phyloP scores from a whole-genome alignment of 1,140 invertebrate genomes.

The Polypedilum vanderplanki region DNA sequence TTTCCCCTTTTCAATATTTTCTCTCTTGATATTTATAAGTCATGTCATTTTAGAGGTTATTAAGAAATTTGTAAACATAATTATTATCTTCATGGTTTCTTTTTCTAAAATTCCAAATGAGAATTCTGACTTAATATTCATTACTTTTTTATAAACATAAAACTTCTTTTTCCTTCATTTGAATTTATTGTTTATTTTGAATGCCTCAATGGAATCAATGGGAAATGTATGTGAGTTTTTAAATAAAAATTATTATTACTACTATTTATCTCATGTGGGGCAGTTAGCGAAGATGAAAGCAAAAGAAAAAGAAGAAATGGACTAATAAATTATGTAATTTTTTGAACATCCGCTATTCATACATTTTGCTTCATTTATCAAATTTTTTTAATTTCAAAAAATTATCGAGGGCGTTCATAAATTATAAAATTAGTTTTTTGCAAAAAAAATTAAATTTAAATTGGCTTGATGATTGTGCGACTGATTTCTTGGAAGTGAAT shows the following conservation, averaged over 20 bases:
- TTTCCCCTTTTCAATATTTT: not conserved
- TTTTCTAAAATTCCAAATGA: not conserved
- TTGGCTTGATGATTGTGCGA: too few species aligned
- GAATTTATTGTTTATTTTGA: slow-evolving; percentile 3
- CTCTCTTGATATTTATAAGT: not conserved
- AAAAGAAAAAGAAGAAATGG: not conserved
- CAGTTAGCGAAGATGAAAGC: not conserved
- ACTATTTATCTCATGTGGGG: not conserved
- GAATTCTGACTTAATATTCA: not conserved
- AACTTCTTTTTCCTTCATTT: not conserved
- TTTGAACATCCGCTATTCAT: slow-evolving; percentile 11
- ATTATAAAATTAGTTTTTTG: too few species aligned
- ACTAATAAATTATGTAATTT: slow-evolving; percentile 22
- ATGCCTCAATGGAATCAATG: not conserved
- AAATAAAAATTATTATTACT: not conserved
- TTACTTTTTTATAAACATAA: not conserved
- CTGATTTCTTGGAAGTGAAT: too few species aligned
- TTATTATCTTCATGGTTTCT: not conserved
- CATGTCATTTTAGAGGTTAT: slow-evolving; percentile 18
- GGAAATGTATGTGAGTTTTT: not conserved
- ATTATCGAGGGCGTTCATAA: too few species aligned
- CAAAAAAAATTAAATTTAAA: too few species aligned
- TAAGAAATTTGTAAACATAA: slow-evolving; percentile 20
- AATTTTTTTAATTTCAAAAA: too few species aligned
- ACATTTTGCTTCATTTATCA: too few species aligned